Evolutionary conservation across 1,140 invertebrate species (phyloP), one percentile per base, ranked within the genome.

Genomic region (Calliphora vicina): DNA sequence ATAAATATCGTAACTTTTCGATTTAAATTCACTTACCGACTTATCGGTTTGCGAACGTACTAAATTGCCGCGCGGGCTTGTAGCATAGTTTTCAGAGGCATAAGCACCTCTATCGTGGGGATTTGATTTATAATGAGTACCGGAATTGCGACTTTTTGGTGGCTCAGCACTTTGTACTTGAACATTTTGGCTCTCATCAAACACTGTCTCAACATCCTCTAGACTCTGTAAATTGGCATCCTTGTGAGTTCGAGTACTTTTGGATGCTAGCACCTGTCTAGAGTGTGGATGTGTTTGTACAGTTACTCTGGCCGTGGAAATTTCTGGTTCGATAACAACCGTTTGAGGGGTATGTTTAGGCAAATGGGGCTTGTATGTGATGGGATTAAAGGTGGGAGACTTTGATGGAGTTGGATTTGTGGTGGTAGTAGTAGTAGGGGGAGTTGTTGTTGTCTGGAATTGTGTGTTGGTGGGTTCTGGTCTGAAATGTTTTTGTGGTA

Each of bases 181-280:
- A 1, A 89, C 84, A 43, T 86, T 85, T 17, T 87, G 86, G 25
- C 88, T 89, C 73, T 86, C 88, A 83, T 88, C 86, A 20, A 81
- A 88, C 61, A 86, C 83, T 8, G 87, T 88, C 50, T 90, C 88
- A 15, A 82, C 42, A 80, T 84, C 82, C 4, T 85, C 82, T 25
- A 61, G 71, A n/a, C 45, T 76, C 72, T 82, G 84, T 67, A 85
- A 84, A 81, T 61, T 85, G 76, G 67, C 81, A 72, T 67, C 73
- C 13, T 43, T 57, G 15, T 29, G 45, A 26, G n/a, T 3, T 35
- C 26, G 27, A 17, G 61, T 1, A 10, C 13, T 29, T 76, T 42
- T 50, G 81, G 6, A n/a, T 43, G 27, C 80, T 73, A 78, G 82
- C 4, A 17, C 61, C 73, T 50, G 57, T 45, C 27, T 84, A 71